Base-by-base conservation (phyloP, 2,888 invertebrate genomes). In the Charanyca ferruginea region DNA sequence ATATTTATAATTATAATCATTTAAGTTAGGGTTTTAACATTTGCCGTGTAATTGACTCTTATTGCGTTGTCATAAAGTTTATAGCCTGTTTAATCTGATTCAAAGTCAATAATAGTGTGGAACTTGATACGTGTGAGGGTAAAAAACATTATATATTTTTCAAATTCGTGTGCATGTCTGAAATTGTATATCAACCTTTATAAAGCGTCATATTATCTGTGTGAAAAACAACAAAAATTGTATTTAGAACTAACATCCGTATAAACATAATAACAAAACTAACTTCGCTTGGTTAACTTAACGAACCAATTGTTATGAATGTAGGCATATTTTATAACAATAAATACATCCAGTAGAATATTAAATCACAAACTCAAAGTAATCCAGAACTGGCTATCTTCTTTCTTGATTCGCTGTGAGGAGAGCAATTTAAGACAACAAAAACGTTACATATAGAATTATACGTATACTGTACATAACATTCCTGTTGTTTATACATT, bases 371-470 rank as follows among this genome's bases (percentile, higher is more conserved):
- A 6, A 35, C 1, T 2, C 20, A 0, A 41, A 5, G 9, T 20
- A 0, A 23, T 49, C 7, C 35, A 0, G n/a, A 23, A 20, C 9
- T 0, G 0, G 13, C 11, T 7, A 16, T 78, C 51, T 66, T 75
- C 65, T 45, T 38, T 66, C 53, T 68, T 70, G 55, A 44, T 62
- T 42, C 60, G 91, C 61, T 83, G 93, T 89, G 88, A 80, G 91
- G 89, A 93, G 94, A 94, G 94, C 93, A 95, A 95, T 95, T 92
- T 94, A 95, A 94, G 94, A 95, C 95, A 95, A 95, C 95, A 95
- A 95, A 95, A 94, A 95, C 93, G 95, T 95, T 95, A 95, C 95
- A 95, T 95, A 95, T 95, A 95, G 95, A 95, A 93, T 92, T 94
- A 90, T 83, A 87, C 83, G 88, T 93, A 92, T 94, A 95, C 95